A percentile compares a stretch with the other conserved stretches of the same genome.
phyloP scores from a whole-genome alignment of 2,113 vertebrate genomes.

The Diphyllodes magnificus region DNA sequence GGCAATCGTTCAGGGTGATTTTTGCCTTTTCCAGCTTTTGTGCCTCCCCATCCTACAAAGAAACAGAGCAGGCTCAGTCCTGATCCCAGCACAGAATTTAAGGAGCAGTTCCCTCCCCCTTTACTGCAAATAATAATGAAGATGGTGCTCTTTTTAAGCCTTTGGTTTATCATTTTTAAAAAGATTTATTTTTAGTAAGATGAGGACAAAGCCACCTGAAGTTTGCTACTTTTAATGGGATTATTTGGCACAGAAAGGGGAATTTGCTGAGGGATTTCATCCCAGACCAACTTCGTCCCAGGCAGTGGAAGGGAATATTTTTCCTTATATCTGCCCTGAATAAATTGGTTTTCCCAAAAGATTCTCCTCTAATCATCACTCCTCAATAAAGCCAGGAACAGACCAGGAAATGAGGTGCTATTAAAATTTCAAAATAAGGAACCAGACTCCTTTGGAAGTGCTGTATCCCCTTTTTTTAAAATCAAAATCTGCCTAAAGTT shows the following conservation, averaged over 20 bases:
- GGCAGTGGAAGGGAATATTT: background rate
- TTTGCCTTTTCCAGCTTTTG: slow-evolving; percentile 89
- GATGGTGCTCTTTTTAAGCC: background rate
- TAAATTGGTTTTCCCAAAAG: background rate
- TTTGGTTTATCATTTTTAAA: background rate
- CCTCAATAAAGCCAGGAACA: background rate
- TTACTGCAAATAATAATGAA: no score
- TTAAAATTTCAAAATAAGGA: background rate
- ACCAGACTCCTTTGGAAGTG: background rate
- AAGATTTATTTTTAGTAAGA: background rate
- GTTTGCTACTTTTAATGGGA: background rate
- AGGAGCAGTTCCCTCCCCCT: background rate
- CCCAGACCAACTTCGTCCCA: background rate
- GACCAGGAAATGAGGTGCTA: background rate
- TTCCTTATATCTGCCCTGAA: background rate
- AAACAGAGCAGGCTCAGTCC: background rate
- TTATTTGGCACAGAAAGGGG: background rate
- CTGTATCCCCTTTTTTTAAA: background rate
- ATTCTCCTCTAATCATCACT: background rate
- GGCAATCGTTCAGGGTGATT: slow-evolving; percentile 90
- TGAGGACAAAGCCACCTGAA: background rate
- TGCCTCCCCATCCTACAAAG: slow-evolving; percentile 80
- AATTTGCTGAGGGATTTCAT: background rate
- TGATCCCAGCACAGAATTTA: background rate
- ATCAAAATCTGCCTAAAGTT: background rate